Base-by-base conservation (phyloP, 2,113 vertebrate genomes). In the Daphoenositta chrysoptera region DNA sequence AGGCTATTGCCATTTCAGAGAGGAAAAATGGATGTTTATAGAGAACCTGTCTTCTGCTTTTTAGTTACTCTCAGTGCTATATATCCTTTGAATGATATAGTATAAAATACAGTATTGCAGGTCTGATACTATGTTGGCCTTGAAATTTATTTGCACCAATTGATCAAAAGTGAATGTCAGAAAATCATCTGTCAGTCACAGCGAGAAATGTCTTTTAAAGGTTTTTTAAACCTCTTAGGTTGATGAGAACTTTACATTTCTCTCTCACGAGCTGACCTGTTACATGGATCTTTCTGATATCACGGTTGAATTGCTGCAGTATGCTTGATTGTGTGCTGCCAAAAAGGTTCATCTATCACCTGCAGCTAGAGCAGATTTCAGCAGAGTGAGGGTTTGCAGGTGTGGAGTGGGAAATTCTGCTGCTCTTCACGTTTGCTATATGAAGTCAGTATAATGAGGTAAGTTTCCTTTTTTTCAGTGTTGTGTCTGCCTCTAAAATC, bases 301-400 rank as follows among this genome's bases (percentile, higher is more conserved):
- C 84, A 87, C 0, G 8, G 53, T 33, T 94, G 84, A 71, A 80
- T 93, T 93, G 75, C 70, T 80, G 33, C 50, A 54, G 48, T 15
- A 31, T 0, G 0, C 42, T 85, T 88, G 87, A 93, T 51, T 85
- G 70, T 90, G 27, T 27, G 39, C 66, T 91, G 58, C 82, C 89
- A 86, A 51, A 95, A 94, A 86, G 15, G 66, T 94, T 96, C 54
- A 83, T 95, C 75, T 42, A 65, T 94, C 89, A 94, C 84, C 90
- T 83, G 63, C 63, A 91, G 70, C 45, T 83, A 87, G 24, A 87
- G 66, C 39, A 94, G 50, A 85, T 77, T 94, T 57, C 66, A 73
- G 58, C 27, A 31, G n/a, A 68, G 56, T 24, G 35, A 80, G 19
- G n/a, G 35, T 54, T 77, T 86, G 66, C 72, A 90, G 56, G 60